Evolutionary conservation across 64 coral and sea anemone genomes (phyloP), one percentile per base, ranked within the genome.

Genomic region (Stichodactyla mertensii): DNA sequence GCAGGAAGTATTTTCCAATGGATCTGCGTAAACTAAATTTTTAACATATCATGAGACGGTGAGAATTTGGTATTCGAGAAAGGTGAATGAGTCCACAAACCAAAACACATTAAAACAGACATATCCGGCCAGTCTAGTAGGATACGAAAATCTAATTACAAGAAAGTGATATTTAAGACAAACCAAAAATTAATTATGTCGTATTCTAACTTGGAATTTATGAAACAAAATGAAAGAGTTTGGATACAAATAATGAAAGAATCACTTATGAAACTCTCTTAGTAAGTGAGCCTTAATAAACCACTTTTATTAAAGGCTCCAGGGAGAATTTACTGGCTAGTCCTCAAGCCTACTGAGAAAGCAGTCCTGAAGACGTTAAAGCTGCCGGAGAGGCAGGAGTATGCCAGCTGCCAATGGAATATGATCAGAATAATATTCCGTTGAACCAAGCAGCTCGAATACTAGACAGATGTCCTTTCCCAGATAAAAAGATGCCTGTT

Each of bases 241-340:
- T 74, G 6, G 26, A 74, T 31, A 31, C 24, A 27, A 5, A 26
- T 71, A 74, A 27, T 74, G 11, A 74, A 74, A 74, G 27, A 31
- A 74, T 31, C 69, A 13, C 6, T 31, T 74, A 74, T 31, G 3
- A 74, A 12, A 74, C 26, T 14, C 6, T 74, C 11, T 74, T 31
- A 66, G 69, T 74, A 74, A 74, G n/a, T 74, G 69, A 23, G 22
- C 11, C 24, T 74, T 74, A 74, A 27, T 74, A 74, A 74, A 74
- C 69, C 3, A 0, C 24, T 74, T 74, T 74, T 36, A 74, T 74
- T 23, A 2, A 26, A 13, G 69, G 69, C 69, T 74, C 69, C 69
- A 74, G n/a, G 69, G 12, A 74, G 22, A 74, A 74, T 74, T 74
- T 74, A 74, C 16, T 26, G 69, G 23, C 69, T 74, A 74, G 24